Evolutionary conservation across 2,888 invertebrate species (phyloP).

Genomic region (Danaus chrysippus): DNA sequence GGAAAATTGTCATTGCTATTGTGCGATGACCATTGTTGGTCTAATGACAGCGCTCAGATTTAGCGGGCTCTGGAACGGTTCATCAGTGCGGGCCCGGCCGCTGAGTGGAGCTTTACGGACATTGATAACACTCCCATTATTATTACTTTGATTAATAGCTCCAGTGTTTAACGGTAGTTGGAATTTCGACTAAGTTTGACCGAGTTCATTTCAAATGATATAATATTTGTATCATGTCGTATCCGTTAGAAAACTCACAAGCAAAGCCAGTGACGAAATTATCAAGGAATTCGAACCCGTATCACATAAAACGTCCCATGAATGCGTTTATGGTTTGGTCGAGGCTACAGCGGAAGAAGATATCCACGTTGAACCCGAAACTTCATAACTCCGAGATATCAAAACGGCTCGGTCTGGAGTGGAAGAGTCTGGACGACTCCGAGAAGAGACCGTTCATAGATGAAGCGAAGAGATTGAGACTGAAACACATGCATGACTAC

Average conservation of each 20-base stretch:
- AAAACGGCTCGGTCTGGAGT: constrained; percentile 89
- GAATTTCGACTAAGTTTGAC: no score
- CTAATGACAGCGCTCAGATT: constrained; percentile 74
- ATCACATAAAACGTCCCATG: constrained; percentile 97
- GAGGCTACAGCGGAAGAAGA: constrained; percentile 89
- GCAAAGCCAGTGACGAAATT: constrained; percentile 52
- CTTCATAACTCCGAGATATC: constrained; percentile 89
- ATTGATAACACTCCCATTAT: background rate
- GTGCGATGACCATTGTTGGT: constrained; percentile 67
- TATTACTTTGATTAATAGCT: no score
- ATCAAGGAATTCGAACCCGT: constrained; percentile 78
- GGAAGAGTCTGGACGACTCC: constrained; percentile 88
- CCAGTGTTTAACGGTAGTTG: no score
- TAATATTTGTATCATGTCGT: constrained; percentile 49
- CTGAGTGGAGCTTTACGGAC: constrained; percentile 42
- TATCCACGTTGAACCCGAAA: constrained; percentile 90
- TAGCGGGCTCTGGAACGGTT: constrained; percentile 58
- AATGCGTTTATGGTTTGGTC: constrained; percentile 99
- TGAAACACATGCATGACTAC: constrained; percentile 85
- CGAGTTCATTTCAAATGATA: constrained; percentile 6
- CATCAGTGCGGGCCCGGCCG: constrained; percentile 61
- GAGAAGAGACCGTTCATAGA: constrained; percentile 94
- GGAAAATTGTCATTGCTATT: constrained; percentile 77
- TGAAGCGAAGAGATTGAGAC: constrained; percentile 89
- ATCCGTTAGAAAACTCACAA: constrained; percentile 48